Conservation (phyloP, 2,888 invertebrate genomes). For the Coelinius sp. region DNA sequence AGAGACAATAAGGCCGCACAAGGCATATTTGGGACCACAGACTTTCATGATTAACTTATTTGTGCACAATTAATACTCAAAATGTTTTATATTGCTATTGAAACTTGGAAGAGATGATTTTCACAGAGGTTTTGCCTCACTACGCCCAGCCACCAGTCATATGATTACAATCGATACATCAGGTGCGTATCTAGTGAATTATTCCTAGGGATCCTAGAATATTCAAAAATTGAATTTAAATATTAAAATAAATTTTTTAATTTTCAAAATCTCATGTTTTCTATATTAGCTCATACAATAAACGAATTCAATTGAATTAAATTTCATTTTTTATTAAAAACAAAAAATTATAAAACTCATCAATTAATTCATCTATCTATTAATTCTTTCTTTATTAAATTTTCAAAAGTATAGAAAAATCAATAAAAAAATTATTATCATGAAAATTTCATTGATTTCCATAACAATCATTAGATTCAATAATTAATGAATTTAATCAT, state of each 20-base stretch:
- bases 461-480: too few species aligned
- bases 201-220: neutral
- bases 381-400: too few species aligned
- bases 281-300: too few species aligned
- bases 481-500: too few species aligned
- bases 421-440: too few species aligned
- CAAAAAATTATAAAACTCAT: too few species aligned
- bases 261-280: too few species aligned
- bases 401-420: too few species aligned
- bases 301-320: too few species aligned
- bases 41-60: neutral
- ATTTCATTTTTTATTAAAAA: too few species aligned
- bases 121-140: conserved; percentile 33
- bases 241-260: neutral
- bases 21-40: conserved; percentile 93
- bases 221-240: neutral
- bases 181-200: conserved; percentile 2
- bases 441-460: too few species aligned
- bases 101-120: conserved; percentile 27
- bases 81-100: conserved; percentile 17
- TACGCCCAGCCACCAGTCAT: conserved; percentile 47
- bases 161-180: conserved; percentile 44
- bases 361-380: too few species aligned
- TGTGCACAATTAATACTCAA: neutral
- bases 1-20: conserved; percentile 91